Conservation (phyloP, 2,888 invertebrate species). For the Rosalia funebris region DNA sequence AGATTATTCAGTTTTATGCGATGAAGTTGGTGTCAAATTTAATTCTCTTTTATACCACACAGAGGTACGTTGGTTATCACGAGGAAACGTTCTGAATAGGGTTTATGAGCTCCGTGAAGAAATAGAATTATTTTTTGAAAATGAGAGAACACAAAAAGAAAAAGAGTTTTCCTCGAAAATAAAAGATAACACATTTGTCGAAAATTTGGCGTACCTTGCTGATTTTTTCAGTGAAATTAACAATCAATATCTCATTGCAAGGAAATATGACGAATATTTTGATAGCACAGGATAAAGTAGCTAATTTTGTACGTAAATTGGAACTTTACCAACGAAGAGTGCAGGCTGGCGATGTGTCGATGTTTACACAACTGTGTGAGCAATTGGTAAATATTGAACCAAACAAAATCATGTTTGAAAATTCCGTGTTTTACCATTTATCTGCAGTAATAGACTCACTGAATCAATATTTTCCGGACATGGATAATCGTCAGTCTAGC, state of each 20-base stretch:
- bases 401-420: conserved; percentile 4
- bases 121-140: too few relatives aligned
- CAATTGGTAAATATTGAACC: conserved; percentile 6
- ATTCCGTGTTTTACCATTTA: conserved; percentile 4
- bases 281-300: conserved; percentile 5
- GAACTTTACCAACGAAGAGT: conserved; percentile 8
- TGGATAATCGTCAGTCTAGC: conserved; percentile 6
- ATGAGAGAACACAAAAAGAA: too few relatives aligned
- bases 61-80: too few relatives aligned
- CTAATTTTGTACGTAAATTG: conserved; percentile 6
- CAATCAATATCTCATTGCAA: conserved; percentile 4
- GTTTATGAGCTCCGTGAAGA: too few relatives aligned
- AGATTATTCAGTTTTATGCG: too few relatives aligned
- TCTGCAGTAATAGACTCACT: conserved; percentile 5
- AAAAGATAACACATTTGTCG: too few relatives aligned
- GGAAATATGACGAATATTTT: conserved; percentile 8
- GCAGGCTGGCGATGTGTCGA: conserved; percentile 1
- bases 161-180: too few relatives aligned
- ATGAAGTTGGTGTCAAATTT: too few relatives aligned
- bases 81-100: too few relatives aligned
- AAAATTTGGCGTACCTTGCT: too few relatives aligned
- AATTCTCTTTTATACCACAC: too few relatives aligned
- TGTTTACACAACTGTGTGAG: conserved; percentile 6
- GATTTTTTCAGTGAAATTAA: conserved; percentile 6
- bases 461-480: conserved; percentile 3